phyloP scores from a whole-genome alignment of 1,140 invertebrate genomes.

The Hermetia illucens region DNA sequence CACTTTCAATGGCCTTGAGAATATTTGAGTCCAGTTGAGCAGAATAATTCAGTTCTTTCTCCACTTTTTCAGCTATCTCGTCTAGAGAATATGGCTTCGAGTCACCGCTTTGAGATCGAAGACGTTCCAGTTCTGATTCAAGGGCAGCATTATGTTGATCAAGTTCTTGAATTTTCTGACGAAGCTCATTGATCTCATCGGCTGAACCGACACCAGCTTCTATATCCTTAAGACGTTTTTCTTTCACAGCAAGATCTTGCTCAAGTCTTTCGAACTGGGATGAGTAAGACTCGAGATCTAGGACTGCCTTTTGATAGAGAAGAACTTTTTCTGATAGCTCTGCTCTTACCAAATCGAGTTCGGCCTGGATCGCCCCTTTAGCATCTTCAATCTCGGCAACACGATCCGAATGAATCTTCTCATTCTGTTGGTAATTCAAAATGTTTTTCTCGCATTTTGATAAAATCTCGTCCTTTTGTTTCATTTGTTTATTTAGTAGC shows the following conservation, averaged over 20 bases:
- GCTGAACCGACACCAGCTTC: no score
- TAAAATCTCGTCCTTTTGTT: constrained; percentile 13
- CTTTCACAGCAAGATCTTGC: constrained; percentile 7
- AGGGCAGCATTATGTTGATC: constrained; percentile 11
- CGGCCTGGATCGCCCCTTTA: neutral
- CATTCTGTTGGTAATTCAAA: constrained; percentile 14
- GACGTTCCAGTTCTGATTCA: constrained; percentile 18
- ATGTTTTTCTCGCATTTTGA: constrained; percentile 12
- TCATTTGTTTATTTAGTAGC: no score
- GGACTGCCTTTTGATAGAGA: constrained; percentile 2
- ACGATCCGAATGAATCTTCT: constrained; percentile 11
- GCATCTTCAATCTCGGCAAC: neutral
- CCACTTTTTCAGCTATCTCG: constrained; percentile 39
- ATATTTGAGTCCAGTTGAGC: constrained; percentile 41
- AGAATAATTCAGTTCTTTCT: constrained; percentile 42
- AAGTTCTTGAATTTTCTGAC: constrained; percentile 2
- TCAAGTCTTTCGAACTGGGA: neutral
- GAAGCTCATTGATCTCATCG: no score
- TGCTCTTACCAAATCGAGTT: neutral
- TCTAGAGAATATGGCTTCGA: constrained; percentile 34
- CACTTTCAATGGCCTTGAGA: constrained; percentile 36
- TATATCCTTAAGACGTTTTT: constrained; percentile 11
- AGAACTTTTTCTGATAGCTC: constrained; percentile 4
- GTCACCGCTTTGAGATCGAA: constrained; percentile 13
- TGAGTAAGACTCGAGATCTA: neutral